Evolutionary conservation across 2,888 invertebrate genomes (phyloP).

Genomic region (Pteria penguin): DNA sequence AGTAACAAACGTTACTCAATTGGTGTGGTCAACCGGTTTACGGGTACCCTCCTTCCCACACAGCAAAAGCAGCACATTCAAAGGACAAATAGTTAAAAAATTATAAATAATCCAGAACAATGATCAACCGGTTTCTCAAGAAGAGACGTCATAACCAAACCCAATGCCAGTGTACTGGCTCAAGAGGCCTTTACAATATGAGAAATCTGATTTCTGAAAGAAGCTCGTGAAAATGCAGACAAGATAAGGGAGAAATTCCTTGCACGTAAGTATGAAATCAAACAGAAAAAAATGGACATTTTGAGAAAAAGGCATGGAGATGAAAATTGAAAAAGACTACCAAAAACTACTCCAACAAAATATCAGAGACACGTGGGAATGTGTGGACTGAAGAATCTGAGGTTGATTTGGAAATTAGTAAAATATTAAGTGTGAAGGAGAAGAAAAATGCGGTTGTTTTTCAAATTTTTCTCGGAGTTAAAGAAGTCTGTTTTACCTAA

Average conservation of each 20-base stretch:
- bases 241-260: too few species aligned
- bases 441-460: neutral
- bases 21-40: too few species aligned
- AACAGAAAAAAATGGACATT: too few species aligned
- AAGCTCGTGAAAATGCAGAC: neutral
- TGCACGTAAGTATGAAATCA: too few species aligned
- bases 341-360: neutral
- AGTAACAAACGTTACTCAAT: too few species aligned
- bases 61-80: too few species aligned
- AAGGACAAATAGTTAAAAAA: too few species aligned
- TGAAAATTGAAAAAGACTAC: neutral
- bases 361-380: neutral
- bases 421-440: neutral
- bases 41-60: too few species aligned
- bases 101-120: too few species aligned
- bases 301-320: too few species aligned
- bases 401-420: neutral
- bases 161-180: neutral
- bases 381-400: neutral
- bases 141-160: conserved; percentile 38
- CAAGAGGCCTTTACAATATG: conserved; percentile 17
- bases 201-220: neutral
- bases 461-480: neutral
- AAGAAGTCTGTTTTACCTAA: neutral
- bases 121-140: too few species aligned